phyloP scores from a whole-genome alignment of 2,113 vertebrate species.

The Periophthalmodon schlosseri region DNA sequence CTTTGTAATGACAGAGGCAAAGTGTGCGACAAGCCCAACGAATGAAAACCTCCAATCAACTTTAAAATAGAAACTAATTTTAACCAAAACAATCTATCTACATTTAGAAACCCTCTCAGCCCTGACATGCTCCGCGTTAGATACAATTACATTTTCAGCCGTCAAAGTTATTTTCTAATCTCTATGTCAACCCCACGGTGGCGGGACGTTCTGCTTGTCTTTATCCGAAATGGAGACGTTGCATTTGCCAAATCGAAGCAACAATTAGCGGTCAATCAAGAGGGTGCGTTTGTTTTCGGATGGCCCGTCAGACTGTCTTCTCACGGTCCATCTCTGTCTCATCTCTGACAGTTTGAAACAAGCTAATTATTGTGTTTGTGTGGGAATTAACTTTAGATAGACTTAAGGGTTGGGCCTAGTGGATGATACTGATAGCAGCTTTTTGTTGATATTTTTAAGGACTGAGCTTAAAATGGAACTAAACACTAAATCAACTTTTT shows the following conservation, averaged over 20 bases:
- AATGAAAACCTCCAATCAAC: background rate
- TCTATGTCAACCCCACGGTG: background rate
- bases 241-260: background rate
- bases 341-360: background rate
- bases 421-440: background rate
- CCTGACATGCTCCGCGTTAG: background rate
- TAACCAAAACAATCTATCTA: background rate
- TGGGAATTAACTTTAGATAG: background rate
- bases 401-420: background rate
- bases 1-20: background rate
- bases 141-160: background rate
- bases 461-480: background rate
- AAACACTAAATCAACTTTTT: too few relatives aligned
- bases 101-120: background rate
- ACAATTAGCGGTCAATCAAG: constrained; percentile 8
- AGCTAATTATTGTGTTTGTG: background rate
- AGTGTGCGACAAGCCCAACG: background rate
- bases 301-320: background rate
- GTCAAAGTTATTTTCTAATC: background rate
- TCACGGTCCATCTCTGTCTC: background rate
- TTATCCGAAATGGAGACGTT: constrained; percentile 3
- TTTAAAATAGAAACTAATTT: background rate
- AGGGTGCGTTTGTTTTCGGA: background rate
- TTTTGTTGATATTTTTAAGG: background rate
- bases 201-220: background rate